A percentile compares a stretch with the other conserved stretches of the same genome.
These are phyloP conservation scores for Spea bombifrons DNA, from an alignment of 2,113 vertebrate species.

Conservation along the genomic window DNA sequence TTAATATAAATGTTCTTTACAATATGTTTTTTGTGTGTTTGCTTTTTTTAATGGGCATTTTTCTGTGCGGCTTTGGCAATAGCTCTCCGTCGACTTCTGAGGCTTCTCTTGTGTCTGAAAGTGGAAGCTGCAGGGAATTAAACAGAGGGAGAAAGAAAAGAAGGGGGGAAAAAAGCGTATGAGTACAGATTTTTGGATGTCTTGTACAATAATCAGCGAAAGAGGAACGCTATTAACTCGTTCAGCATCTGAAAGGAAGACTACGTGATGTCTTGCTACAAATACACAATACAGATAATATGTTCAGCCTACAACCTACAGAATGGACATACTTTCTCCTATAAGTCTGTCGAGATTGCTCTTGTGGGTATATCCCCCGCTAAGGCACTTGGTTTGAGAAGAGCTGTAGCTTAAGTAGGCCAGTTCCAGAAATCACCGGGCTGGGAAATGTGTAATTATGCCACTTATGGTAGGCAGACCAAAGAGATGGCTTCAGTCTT, in stretches of 20 bases:
- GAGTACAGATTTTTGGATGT: background rate
- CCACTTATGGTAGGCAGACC: background rate
- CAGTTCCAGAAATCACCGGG: background rate
- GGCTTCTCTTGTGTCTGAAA: slow-evolving; percentile 72
- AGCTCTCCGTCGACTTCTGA: slow-evolving; percentile 66
- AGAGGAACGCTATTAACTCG: background rate
- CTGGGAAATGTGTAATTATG: slow-evolving; percentile 3
- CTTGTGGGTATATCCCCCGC: background rate
- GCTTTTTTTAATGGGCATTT: slow-evolving; percentile 67
- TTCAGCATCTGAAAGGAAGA: background rate
- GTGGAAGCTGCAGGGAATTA: slow-evolving; percentile 60
- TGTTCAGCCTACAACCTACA: background rate
- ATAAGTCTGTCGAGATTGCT: background rate
- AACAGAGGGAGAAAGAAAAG: slow-evolving; percentile 1
- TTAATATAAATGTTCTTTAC: slow-evolving; percentile 68
- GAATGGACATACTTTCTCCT: background rate
- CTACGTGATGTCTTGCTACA: background rate
- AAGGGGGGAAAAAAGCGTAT: background rate
- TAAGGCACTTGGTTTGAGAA: background rate
- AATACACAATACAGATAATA: background rate
- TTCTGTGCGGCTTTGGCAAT: slow-evolving; percentile 59
- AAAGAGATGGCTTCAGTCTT: background rate
- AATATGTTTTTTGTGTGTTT: slow-evolving; percentile 63
- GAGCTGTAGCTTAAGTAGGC: background rate
- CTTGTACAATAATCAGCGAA: background rate